These are phyloP conservation scores for Campylorhamphus procurvoides DNA, from an alignment of 2,113 vertebrate genomes.

Conservation along the genomic window DNA sequence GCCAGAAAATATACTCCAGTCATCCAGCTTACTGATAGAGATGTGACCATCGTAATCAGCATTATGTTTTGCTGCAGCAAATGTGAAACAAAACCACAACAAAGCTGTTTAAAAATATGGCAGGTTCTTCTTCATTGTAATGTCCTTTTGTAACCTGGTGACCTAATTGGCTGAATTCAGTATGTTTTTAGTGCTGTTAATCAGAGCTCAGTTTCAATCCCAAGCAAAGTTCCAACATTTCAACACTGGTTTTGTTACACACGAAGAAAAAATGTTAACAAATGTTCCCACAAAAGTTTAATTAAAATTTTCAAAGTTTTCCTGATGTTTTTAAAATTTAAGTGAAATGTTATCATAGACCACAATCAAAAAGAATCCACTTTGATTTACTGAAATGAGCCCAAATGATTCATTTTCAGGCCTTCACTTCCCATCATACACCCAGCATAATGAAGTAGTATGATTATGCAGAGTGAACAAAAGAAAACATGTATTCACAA, in stretches of 20 bases:
- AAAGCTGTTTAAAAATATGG: neutral
- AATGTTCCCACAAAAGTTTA: neutral
- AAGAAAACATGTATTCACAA: neutral
- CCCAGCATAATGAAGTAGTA: neutral
- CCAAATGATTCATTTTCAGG: slow-evolving; percentile 31
- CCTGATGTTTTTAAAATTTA: neutral
- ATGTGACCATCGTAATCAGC: neutral
- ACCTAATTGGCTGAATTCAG: neutral
- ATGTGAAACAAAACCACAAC: neutral
- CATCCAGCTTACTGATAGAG: neutral
- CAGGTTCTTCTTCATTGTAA: neutral
- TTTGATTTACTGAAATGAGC: neutral
- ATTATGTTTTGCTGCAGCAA: neutral
- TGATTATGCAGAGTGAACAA: neutral
- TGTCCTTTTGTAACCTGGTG: neutral
- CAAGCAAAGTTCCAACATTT: slow-evolving; percentile 1
- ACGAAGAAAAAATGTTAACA: neutral
- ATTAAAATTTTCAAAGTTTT: slow-evolving; percentile 8
- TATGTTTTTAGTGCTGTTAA: neutral
- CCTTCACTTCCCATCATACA: neutral
- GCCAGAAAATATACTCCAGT: neutral
- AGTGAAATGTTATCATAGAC: neutral
- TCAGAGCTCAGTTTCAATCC: neutral
- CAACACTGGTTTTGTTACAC: slow-evolving; percentile 1
- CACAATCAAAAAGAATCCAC: neutral